phyloP scores from a whole-genome alignment of 2,113 vertebrate species.

The Colius striatus region DNA sequence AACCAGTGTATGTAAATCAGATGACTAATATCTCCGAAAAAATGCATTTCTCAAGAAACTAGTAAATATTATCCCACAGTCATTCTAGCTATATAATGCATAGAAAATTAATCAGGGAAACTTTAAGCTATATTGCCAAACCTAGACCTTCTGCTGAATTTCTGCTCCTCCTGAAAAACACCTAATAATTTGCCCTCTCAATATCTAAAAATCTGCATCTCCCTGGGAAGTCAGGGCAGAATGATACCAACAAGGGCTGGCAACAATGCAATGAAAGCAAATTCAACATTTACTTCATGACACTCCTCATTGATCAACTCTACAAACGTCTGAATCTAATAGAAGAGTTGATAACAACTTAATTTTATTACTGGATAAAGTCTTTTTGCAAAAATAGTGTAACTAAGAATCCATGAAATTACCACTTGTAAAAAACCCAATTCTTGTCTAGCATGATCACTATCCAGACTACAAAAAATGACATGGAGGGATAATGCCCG shows the following conservation, averaged over 20 bases:
- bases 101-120: not conserved
- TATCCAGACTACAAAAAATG: not conserved
- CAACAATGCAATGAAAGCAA: not conserved
- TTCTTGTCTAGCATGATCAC: not conserved
- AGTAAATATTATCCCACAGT: not conserved
- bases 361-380: constrained; percentile 21
- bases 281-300: not conserved
- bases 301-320: not conserved
- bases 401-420: constrained; percentile 29
- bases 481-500: not conserved
- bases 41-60: not conserved
- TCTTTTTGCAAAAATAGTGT: not conserved
- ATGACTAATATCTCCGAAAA: not conserved
- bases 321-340: constrained; percentile 12
- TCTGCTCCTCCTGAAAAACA: not conserved
- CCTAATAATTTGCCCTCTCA: not conserved
- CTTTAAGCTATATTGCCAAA: not conserved
- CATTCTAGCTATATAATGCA: not conserved
- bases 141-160: not conserved
- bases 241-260: not conserved
- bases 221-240: not conserved
- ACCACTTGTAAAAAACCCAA: not conserved
- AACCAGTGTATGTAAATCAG: not conserved
- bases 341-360: constrained; percentile 12
- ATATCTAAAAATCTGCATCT: not conserved